Evolutionary conservation across 2,888 invertebrate genomes (phyloP), one percentile per base, ranked within the genome.

Genomic region (Harpagoxenus sublaevis): DNA sequence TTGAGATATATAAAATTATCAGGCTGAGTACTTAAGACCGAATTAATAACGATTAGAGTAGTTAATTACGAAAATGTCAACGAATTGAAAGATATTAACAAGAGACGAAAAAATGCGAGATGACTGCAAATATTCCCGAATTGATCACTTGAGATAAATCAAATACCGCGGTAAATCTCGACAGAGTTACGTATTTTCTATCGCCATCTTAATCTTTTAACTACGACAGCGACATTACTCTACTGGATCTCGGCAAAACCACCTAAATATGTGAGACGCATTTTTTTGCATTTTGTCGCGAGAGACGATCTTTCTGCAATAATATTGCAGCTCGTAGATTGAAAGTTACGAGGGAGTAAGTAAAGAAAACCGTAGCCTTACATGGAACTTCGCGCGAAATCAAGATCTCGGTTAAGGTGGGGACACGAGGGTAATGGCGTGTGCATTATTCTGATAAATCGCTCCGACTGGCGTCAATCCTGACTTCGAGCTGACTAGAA

Each of bases 401-500:
- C 93, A 93, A 94, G 94, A 94, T 92, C 92, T 92, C 89, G 92
- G 92, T 92, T 90, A 91, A 93, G 92, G 92, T 89, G 92, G 92
- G 93, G 93, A 92, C 92, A 93, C 92, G 89, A 90, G 89, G 94
- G 93, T 95, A 95, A 95, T 95, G 95, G 93, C 91, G 94, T 92
- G 95, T 94, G 92, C 92, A 92, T 95, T 95, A 95, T 94, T 94
- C 94, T 94, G 95, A 95, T 95, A 95, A 94, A 95, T 95, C 93
- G 93, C 85, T 87, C 89, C 88, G 89, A 88, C 92, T 87, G 91
- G 91, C 94, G 94, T 95, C 95, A 94, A 94, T 94, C 90, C 93
- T 93, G 93, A 93, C 93, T 93, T 87, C 87, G 87, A 88, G 91
- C 89, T 93, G 92, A 92, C 91, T 73, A 89, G 90, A 89, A 92